Evolutionary conservation across 2,797 vertebrate genomes (phyloP).

Genomic region (Dicrostonyx torquatus): DNA sequence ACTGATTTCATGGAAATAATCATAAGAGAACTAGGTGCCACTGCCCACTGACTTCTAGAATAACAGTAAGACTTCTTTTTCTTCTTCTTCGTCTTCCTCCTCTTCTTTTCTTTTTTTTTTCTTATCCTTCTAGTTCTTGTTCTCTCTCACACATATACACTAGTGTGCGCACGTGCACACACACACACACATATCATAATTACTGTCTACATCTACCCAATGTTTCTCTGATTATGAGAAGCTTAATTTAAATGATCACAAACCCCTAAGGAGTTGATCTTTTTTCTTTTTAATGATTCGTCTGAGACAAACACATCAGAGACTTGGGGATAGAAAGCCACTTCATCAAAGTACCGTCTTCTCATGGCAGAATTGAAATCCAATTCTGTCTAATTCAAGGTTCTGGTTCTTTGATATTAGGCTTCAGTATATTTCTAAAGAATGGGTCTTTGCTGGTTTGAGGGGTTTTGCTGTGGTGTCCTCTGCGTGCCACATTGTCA

Average conservation of each 20-base stretch:
- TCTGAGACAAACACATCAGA: constrained; percentile 17
- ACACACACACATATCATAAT: neutral
- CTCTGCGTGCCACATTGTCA: neutral
- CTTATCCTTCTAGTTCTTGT: too few relatives aligned
- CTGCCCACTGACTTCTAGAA: neutral
- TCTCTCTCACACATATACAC: neutral
- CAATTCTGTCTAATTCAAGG: neutral
- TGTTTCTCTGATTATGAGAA: neutral
- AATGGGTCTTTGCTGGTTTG: neutral
- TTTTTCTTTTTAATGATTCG: constrained; percentile 10
- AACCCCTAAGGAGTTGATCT: neutral
- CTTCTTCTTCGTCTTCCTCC: fast-evolving
- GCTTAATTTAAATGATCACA: constrained; percentile 43
- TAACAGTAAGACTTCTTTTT: neutral
- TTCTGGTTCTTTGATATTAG: neutral
- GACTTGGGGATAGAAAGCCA: neutral
- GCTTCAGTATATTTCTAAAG: neutral
- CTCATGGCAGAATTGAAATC: neutral
- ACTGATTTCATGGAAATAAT: neutral
- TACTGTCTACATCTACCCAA: neutral
- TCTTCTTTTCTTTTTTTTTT: too few relatives aligned
- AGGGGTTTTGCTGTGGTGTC: neutral
- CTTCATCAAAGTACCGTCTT: neutral
- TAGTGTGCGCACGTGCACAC: neutral
- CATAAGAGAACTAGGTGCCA: neutral